These are phyloP conservation scores for Kuschelorhynchus macadamiae DNA, from an alignment of 2,888 invertebrate species.

Conservation along the genomic window DNA sequence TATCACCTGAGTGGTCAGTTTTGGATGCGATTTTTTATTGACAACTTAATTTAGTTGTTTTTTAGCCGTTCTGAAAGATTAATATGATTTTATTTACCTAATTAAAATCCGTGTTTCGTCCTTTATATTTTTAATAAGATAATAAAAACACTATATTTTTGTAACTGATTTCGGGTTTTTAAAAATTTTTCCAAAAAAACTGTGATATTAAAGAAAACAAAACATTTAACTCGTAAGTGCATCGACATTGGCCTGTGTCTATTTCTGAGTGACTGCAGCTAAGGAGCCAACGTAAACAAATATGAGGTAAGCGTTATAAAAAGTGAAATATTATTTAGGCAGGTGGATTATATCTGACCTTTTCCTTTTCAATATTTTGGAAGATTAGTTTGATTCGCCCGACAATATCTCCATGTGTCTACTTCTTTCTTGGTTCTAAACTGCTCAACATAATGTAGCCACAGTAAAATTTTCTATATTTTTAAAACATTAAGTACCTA, in stretches of 20 bases:
- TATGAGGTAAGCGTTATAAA: conserved; percentile 26
- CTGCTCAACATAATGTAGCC: too few relatives aligned
- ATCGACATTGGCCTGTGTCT: not conserved
- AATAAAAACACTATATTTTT: not conserved
- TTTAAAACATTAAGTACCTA: too few relatives aligned
- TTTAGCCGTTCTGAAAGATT: too few relatives aligned
- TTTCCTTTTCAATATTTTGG: not conserved
- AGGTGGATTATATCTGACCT: not conserved
- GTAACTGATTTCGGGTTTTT: not conserved
- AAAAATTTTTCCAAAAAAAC: not conserved
- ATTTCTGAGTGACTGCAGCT: not conserved
- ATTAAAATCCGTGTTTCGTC: too few relatives aligned
- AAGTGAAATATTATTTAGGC: too few relatives aligned
- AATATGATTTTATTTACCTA: too few relatives aligned
- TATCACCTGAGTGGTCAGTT: conserved; percentile 36
- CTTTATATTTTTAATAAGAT: not conserved
- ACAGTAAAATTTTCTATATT: too few relatives aligned
- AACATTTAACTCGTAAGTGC: not conserved
- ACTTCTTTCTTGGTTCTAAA: too few relatives aligned
- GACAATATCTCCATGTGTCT: too few relatives aligned
- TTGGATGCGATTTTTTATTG: conserved; percentile 14
- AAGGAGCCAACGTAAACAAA: conserved; percentile 17
- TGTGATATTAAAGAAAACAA: too few relatives aligned
- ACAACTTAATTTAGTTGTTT: conserved; percentile 7
- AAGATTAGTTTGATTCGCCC: too few relatives aligned